Evolutionary conservation across 2,797 vertebrate genomes (phyloP), one percentile per base, ranked within the genome.

Genomic region (Danio kyathit): DNA sequence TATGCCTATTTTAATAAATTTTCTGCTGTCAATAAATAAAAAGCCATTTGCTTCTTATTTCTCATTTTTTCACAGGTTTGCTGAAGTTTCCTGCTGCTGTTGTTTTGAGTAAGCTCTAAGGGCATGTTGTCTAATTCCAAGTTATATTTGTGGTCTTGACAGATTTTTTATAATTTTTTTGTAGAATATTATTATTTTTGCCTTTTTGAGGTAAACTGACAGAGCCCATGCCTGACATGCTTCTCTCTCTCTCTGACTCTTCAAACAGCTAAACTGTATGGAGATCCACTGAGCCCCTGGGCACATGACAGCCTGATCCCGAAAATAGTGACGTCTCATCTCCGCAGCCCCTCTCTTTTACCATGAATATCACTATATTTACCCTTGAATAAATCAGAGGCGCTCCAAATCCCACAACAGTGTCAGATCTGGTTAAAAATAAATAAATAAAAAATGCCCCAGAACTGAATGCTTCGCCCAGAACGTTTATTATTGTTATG

Each of bases 221-320:
- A 64, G 44, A 40, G 51, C 59, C 69, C 61, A 79, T 67, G 54
- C 43, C 70, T 76, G 48, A 71, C 72, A 74, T 69, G 17, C 14
- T 57, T 71, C 56, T 44, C 10, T 56, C 61, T 74, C 61, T 74
- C 70, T 56, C 19, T 79, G 69, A 84, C 60, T 79, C 81, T 82
- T 83, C 76, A 82, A 83, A 87, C 81, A 80, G 86, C 72, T 79
- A 82, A 80, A 80, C 79, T 85, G 82, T 80, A 81, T 83, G 77
- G 80, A 84, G 83, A 82, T 75, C 76, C 80, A 84, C 76, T 86
- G 79, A 65, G 76, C 67, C 73, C 74, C 60, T 75, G 76, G 76
- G 79, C 86, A 85, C 79, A 82, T 87, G 82, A 85, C 73, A 76
- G 76, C 69, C 69, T 85, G 73, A 74, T 77, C 78, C 84, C 44